phyloP scores from a whole-genome alignment of 2,888 invertebrate species.

The Odontomyia ornata region DNA sequence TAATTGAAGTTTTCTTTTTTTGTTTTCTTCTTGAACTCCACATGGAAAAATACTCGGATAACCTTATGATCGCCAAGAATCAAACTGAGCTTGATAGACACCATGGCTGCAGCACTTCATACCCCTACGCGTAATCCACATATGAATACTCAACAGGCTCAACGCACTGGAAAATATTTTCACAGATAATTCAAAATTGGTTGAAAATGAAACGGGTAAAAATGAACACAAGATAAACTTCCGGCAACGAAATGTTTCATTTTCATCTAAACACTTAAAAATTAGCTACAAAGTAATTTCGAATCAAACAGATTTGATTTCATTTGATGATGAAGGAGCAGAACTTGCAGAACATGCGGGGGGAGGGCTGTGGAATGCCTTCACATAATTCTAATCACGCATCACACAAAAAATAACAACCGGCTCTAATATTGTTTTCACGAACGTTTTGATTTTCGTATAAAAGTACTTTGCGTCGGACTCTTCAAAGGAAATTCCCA shows the following conservation, averaged over 20 bases:
- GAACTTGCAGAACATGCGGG: neutral
- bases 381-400: neutral
- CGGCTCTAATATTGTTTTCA: conserved; percentile 19
- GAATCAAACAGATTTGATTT: neutral
- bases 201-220: conserved; percentile 36
- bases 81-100: conserved; percentile 7
- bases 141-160: neutral
- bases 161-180: conserved; percentile 49
- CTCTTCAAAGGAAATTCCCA: conserved; percentile 7
- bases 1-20: conserved; percentile 31
- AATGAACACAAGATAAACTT: conserved; percentile 38
- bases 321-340: neutral
- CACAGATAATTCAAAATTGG: conserved; percentile 50
- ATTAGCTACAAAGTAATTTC: conserved; percentile 2
- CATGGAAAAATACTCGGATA: neutral
- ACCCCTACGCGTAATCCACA: neutral
- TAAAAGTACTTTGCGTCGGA: neutral
- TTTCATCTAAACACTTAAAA: conserved; percentile 34
- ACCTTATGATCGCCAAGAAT: neutral
- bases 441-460: conserved; percentile 1
- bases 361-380: neutral
- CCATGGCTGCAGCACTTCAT: neutral
- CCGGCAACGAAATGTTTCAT: conserved; percentile 35
- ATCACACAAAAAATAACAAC: neutral
- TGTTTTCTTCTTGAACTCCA: too few relatives aligned